Evolutionary conservation across 30 jellyfish, hydroid and myxozoan genomes (phyloP).

Genomic region (Aurelia coerulea): DNA sequence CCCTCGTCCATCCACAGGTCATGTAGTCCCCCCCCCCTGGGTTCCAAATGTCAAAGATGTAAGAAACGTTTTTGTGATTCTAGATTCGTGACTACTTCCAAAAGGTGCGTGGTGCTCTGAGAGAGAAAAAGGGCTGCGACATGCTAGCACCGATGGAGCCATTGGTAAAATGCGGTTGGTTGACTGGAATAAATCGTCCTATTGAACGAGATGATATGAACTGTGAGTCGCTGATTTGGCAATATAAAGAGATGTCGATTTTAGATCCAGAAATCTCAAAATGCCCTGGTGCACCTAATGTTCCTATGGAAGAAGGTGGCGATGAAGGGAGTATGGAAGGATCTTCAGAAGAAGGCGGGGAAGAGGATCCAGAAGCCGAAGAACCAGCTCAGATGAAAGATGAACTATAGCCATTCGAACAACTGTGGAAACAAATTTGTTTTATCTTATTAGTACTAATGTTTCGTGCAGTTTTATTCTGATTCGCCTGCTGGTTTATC

Average conservation of each 20-base stretch:
- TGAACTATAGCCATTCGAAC: neutral
- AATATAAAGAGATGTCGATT: neutral
- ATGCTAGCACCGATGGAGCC: constrained; percentile 2
- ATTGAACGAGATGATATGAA: neutral
- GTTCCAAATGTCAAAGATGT: no score
- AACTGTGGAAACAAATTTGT: neutral
- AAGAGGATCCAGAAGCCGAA: constrained; percentile 36
- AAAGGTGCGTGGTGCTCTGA: neutral
- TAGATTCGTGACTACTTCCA: neutral
- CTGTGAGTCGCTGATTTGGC: constrained; percentile 2
- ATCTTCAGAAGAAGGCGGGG: constrained; percentile 13
- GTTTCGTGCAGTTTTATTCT: no score
- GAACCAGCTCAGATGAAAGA: constrained; percentile 28
- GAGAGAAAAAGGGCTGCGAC: neutral
- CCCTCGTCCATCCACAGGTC: no score
- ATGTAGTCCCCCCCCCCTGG: no score
- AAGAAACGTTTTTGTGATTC: neutral
- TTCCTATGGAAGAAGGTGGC: neutral
- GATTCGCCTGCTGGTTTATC: no score
- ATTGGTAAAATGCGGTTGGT: neutral
- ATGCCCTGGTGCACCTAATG: neutral
- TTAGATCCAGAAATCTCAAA: neutral
- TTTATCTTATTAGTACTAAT: no score
- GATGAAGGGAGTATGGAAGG: constrained; percentile 4
- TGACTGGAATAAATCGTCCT: neutral